Conservation (phyloP, 2,797 vertebrate genomes). For the Tapera naevia region DNA sequence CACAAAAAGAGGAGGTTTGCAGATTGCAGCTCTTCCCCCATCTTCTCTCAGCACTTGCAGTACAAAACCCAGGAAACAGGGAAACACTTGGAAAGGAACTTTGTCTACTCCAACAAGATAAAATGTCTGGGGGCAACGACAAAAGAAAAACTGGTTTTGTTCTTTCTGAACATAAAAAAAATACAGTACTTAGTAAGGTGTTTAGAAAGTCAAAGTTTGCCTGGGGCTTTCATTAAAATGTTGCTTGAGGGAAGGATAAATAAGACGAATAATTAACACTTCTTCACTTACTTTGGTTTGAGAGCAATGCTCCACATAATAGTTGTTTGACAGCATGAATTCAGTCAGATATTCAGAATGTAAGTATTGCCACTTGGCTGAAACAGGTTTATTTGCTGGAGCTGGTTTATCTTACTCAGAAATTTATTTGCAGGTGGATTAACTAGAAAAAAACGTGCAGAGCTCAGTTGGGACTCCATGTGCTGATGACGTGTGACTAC, state of each 20-base stretch:
- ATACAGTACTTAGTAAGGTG: neutral
- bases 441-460: neutral
- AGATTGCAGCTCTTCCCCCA: neutral
- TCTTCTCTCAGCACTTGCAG: neutral
- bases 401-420: neutral
- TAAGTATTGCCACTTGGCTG: neutral
- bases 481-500: neutral
- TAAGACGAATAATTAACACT: neutral
- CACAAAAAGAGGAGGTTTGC: neutral
- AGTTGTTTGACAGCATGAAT: neutral
- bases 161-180: neutral
- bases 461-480: neutral
- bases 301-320: neutral
- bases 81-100: neutral
- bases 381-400: neutral
- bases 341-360: neutral
- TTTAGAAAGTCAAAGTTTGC: slow-evolving; percentile 16
- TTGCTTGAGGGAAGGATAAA: slow-evolving; percentile 36
- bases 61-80: neutral
- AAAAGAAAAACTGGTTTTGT: neutral
- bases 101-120: neutral
- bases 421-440: neutral
- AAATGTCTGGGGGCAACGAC: neutral
- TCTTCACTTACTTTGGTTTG: neutral
- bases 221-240: slow-evolving; percentile 29